phyloP scores from a whole-genome alignment of 1,140 invertebrate genomes.

The Sminthurides bifidus region DNA sequence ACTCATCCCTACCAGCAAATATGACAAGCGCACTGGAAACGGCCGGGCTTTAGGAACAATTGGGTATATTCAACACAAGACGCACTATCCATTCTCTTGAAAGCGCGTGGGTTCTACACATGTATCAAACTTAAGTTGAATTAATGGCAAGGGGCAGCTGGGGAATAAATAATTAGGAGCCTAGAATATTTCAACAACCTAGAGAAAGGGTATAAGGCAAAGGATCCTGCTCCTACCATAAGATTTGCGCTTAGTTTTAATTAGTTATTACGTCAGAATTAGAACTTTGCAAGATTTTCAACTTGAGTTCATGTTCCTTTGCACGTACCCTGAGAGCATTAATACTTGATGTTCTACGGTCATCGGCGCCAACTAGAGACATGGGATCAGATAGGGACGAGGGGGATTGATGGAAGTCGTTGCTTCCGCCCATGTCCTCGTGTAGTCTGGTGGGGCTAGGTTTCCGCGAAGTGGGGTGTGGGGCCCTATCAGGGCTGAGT shows the following conservation, averaged over 20 bases:
- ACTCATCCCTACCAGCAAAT: no score
- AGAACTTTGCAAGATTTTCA: slow-evolving; percentile 39
- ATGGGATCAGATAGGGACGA: neutral
- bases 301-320: slow-evolving; percentile 74
- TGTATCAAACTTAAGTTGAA: no score
- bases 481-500: slow-evolving; percentile 11
- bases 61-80: no score
- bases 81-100: no score
- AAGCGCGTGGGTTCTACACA: no score
- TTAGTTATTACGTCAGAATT: slow-evolving; percentile 4
- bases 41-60: no score
- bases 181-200: no score
- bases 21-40: no score
- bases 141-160: no score
- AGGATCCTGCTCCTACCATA: no score
- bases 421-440: slow-evolving; percentile 10
- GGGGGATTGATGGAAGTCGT: slow-evolving; percentile 3
- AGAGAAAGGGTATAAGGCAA: no score
- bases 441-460: slow-evolving; percentile 10
- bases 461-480: slow-evolving; percentile 4
- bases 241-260: neutral
- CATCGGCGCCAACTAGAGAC: slow-evolving; percentile 23
- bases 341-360: slow-evolving; percentile 71
- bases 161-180: no score
- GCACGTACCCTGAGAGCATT: slow-evolving; percentile 79